Conservation (phyloP, 2,113 vertebrate species). For the Nansenia antarctica region DNA sequence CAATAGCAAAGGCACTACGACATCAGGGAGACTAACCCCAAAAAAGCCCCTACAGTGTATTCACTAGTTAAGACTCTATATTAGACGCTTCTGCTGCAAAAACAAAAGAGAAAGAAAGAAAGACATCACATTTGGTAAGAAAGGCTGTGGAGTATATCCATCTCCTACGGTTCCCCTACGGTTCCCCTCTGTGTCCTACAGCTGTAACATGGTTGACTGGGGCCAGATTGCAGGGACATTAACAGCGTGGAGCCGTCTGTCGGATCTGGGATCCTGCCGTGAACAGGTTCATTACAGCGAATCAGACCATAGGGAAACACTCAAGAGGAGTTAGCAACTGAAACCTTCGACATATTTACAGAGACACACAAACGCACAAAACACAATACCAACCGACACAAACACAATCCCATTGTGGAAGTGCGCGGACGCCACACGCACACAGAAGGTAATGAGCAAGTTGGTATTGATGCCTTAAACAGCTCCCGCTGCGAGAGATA, state of each 20-base stretch:
- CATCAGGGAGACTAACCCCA: too few relatives aligned
- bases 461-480: constrained; percentile 40
- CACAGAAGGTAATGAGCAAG: constrained; percentile 14
- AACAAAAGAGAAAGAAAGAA: too few relatives aligned
- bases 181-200: constrained; percentile 36
- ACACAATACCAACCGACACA: constrained; percentile 8
- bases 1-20: too few relatives aligned
- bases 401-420: constrained; percentile 1
- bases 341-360: constrained; percentile 11
- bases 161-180: too few relatives aligned
- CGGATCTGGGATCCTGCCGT: constrained; percentile 33
- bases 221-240: constrained; percentile 62
- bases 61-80: neutral
- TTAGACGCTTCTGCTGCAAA: neutral
- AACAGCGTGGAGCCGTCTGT: constrained; percentile 39
- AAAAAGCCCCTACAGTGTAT: too few relatives aligned
- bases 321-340: too few relatives aligned
- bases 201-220: constrained; percentile 53
- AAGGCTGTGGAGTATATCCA: too few relatives aligned
- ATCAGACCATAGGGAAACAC: neutral
- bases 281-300: constrained; percentile 33
- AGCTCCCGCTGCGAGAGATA: constrained; percentile 16
- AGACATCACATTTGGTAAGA: too few relatives aligned
- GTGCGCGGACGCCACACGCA: too few relatives aligned
- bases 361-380: neutral